Base-by-base conservation (phyloP, 2,888 invertebrate genomes). In the Drosophila hamatofila region DNA sequence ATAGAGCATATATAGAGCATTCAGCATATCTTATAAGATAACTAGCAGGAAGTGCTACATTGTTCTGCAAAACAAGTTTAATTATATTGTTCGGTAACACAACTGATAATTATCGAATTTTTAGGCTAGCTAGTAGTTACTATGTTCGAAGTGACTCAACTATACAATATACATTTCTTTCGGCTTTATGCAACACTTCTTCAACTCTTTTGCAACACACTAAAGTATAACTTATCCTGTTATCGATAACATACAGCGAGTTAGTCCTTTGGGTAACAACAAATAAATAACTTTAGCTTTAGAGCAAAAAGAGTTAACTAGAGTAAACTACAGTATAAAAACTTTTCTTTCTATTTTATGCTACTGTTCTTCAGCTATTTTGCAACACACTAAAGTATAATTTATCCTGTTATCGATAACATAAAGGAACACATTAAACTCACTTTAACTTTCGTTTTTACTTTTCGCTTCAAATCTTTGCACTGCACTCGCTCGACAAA, bases 401-500 rank as follows among this genome's bases (percentile, higher is more conserved):
- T 11, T 2, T 11, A 1, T 11, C 2, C 8, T n/a, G 11, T 56
- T 56, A 56, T 56, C 56, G 56, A 44, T n/a, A 35, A 44, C 57
- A 25, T n/a, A 14, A 11, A 21, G 9, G 5, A 18, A 21, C 5
- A 25, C 35, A 6, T 3, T 16, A 35, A 16, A 16, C 25, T 12
- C 27, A 25, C 21, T 33, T 44, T 9, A 2, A 25, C 48, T 58
- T 49, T 33, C 51, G 21, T 8, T 33, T 56, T 42, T 12, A 41
- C n/a, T 41, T 1, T n/a, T 18, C 27, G 7, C 6, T 9, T 18
- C 33, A 33, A 18, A 5, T 11, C 27, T 35, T 33, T 41, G 39
- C 21, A 48, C 18, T 12, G 55, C 70, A 75, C 55, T 51, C 59
- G 12, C 16, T 6, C 52, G 46, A 72, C 77, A 77, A 23, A 12